Evolutionary conservation across 2,888 invertebrate species (phyloP), one percentile per base, ranked within the genome.

Genomic region (Rhyacophila evoluta): DNA sequence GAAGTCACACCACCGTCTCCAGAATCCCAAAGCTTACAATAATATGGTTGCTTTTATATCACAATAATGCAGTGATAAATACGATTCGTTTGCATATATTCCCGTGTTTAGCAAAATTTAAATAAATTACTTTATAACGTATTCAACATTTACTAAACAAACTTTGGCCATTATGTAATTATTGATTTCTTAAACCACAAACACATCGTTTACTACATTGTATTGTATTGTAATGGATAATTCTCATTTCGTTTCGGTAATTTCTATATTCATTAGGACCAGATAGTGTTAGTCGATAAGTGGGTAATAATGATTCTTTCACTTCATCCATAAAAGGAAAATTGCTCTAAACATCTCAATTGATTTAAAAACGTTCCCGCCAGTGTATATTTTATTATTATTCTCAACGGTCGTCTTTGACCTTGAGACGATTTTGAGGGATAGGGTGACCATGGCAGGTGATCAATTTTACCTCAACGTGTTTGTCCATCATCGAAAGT

Each of bases 201-300:
- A n/a, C n/a, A n/a, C n/a, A n/a, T n/a, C n/a, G n/a, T n/a, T 55
- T 25, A 25, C 19, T 25, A 8, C 10, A 55, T 19, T 19, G 19
- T 8, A 25, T 55, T 25, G 25, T 10, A 55, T 19, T 19, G 19
- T 8, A 8, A 19, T 8, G 25, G 25, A 10, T 55, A 55, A 55
- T 55, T 2, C 6, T 10, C 19, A 55, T 19, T 55, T 8, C 19
- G 55, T 25, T 55, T 25, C 55, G 25, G 19, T 2, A 19, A 12
- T 55, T 55, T 10, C 6, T 55, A 55, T 25, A 19, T 55, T 55
- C 25, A 55, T 55, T 55, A 55, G 6, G 10, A 25, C 25, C 6
- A 6, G 55, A 55, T 55, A 19, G 55, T 55, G 55, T 25, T 39
- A n/a, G 55, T 55, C 55, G 55, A 55, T 55, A 55, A 25, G 55